A percentile compares a stretch with the other conserved stretches of the same genome.
Conservation (phyloP, 2,113 vertebrate genomes). For the Dermatemys mawii region DNA sequence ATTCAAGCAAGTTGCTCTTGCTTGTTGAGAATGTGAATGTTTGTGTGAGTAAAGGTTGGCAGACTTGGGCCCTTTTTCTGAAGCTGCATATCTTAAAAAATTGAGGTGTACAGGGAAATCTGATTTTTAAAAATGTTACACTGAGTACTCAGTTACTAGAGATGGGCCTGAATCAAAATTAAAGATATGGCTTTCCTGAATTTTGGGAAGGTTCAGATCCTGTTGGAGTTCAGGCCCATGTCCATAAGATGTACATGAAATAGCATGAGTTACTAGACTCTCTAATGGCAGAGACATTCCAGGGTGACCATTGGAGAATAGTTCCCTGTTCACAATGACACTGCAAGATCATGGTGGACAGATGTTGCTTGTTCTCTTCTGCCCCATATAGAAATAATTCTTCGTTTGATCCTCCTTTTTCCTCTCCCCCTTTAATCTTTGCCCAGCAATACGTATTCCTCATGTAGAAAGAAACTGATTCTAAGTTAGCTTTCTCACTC, state of each 20-base stretch:
- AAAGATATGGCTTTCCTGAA: background rate
- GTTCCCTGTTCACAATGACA: background rate
- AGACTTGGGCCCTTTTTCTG: background rate
- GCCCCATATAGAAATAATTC: background rate
- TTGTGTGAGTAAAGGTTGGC: background rate
- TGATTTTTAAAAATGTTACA: background rate
- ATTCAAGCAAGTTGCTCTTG: fast-evolving
- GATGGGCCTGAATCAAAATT: background rate
- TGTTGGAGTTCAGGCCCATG: background rate
- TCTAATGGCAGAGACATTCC: background rate
- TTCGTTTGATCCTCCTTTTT: background rate
- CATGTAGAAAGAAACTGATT: background rate
- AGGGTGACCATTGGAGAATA: background rate
- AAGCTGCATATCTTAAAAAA: background rate
- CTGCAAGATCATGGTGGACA: background rate
- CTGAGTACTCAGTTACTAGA: background rate
- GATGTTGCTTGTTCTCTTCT: background rate
- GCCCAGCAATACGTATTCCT: background rate
- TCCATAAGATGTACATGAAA: background rate
- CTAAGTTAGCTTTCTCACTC: background rate
- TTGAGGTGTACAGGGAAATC: background rate
- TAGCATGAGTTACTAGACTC: background rate
- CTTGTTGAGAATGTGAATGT: background rate
- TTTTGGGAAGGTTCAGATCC: background rate
- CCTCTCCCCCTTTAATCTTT: background rate